These are phyloP conservation scores for Scaptomyza polygonia DNA, from an alignment of 2,888 invertebrate species.

Conservation along the genomic window DNA sequence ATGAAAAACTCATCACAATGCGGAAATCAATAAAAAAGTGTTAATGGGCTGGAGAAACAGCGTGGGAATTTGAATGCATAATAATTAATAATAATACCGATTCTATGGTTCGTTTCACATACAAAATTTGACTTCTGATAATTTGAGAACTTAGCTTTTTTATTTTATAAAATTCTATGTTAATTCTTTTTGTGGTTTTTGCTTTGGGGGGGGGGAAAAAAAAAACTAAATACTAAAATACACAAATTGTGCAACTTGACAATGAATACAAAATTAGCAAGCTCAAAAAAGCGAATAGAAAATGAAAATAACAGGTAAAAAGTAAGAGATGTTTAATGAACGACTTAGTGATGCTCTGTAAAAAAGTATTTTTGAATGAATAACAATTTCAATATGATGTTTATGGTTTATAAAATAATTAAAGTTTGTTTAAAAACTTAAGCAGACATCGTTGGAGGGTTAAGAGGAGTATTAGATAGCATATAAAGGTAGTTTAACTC, in stretches of 20 bases:
- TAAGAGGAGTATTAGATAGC: neutral
- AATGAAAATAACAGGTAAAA: neutral
- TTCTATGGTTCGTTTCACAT: constrained; percentile 8
- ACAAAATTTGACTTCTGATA: neutral
- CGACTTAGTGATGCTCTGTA: constrained; percentile 8
- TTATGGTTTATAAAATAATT: too few species aligned
- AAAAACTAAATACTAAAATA: neutral
- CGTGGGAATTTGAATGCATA: constrained; percentile 21
- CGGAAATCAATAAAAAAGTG: constrained; percentile 3
- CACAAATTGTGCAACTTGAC: constrained; percentile 50
- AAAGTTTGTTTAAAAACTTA: too few species aligned
- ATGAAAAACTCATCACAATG: constrained; percentile 1
- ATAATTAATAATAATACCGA: neutral
- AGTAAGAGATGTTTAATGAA: neutral
- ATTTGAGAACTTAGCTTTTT: constrained; percentile 5
- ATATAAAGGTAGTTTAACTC: neutral
- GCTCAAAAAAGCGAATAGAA: constrained; percentile 32
- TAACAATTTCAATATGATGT: too few species aligned
- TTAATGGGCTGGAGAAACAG: constrained; percentile 10
- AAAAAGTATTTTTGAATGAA: neutral
- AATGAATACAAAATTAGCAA: constrained; percentile 48
- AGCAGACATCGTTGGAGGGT: neutral
- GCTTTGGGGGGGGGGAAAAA: constrained; percentile 13
- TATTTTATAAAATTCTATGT: neutral
- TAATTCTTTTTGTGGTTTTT: constrained; percentile 7